A percentile compares a stretch with the other conserved stretches of the same genome.
Conservation (phyloP, 2,888 invertebrate species). For the Acanthococcus lagerstroemiae region DNA sequence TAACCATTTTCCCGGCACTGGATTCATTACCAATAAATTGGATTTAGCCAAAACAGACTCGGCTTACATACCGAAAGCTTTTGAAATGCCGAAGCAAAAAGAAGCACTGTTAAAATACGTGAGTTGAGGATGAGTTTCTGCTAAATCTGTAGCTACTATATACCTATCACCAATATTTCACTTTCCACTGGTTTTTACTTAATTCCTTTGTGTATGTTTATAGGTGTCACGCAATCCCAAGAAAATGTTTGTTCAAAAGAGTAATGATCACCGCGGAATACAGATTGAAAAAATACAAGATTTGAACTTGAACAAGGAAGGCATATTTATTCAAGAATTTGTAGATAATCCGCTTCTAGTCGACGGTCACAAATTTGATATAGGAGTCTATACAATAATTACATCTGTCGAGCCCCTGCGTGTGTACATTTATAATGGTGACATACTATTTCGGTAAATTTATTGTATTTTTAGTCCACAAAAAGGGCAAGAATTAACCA, state of each 20-base stretch:
- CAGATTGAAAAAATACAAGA: conserved; percentile 58
- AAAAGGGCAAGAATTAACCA: too few relatives aligned
- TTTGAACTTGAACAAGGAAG: conserved; percentile 57
- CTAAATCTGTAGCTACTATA: background rate
- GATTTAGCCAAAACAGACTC: conserved; percentile 71
- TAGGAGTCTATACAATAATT: conserved; percentile 85
- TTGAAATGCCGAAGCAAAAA: conserved; percentile 69
- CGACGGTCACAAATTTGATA: conserved; percentile 91
- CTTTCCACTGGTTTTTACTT: background rate
- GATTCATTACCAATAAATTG: conserved; percentile 85
- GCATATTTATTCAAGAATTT: conserved; percentile 84
- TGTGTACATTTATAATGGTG: conserved; percentile 79
- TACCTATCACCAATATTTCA: background rate
- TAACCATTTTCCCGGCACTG: conserved; percentile 91
- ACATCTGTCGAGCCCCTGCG: conserved; percentile 85
- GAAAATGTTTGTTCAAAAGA: conserved; percentile 78
- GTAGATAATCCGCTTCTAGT: conserved; percentile 78
- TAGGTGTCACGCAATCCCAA: conserved; percentile 53
- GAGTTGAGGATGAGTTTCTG: conserved; percentile 37
- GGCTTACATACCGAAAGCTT: conserved; percentile 75
- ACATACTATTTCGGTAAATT: conserved; percentile 70
- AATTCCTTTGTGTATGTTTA: background rate
- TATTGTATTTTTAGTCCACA: too few relatives aligned
- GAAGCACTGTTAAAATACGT: conserved; percentile 58
- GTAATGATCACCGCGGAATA: conserved; percentile 83